Percentiles rank a stretch among this genome's conserved stretches.
Evolutionary conservation across 2,113 vertebrate genomes (phyloP).

Genomic region (Setophaga coronata): DNA sequence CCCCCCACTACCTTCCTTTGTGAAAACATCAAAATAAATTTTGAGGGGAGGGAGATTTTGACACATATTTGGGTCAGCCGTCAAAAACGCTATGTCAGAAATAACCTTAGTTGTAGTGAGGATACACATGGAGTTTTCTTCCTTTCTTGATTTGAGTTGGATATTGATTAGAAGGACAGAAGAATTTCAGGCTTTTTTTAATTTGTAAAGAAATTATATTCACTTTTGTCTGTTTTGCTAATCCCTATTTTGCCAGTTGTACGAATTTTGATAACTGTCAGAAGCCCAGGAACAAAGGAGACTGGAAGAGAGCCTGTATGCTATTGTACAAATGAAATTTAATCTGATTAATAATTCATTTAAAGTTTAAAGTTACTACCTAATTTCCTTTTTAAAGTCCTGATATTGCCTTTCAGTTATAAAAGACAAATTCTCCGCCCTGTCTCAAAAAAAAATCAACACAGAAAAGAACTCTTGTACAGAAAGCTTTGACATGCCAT

Average conservation of each 20-base stretch:
- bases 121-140: background rate
- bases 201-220: background rate
- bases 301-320: background rate
- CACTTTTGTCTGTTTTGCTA: background rate
- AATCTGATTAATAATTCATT: background rate
- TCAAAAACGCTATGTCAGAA: background rate
- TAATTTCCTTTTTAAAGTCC: background rate
- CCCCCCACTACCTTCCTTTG: fast-evolving
- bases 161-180: background rate
- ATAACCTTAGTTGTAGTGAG: background rate
- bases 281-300: background rate
- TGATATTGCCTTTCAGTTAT: background rate
- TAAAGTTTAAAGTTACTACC: background rate
- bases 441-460: background rate
- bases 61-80: background rate
- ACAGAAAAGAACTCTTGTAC: background rate
- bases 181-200: background rate
- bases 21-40: background rate
- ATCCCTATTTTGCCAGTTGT: background rate
- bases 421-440: fast-evolving
- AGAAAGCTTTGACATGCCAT: background rate
- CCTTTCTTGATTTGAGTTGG: background rate
- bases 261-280: background rate
- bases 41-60: background rate
- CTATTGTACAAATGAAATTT: background rate